Evolutionary conservation across 2,888 invertebrate species (phyloP).

Genomic region (Cylloceria caligata): DNA sequence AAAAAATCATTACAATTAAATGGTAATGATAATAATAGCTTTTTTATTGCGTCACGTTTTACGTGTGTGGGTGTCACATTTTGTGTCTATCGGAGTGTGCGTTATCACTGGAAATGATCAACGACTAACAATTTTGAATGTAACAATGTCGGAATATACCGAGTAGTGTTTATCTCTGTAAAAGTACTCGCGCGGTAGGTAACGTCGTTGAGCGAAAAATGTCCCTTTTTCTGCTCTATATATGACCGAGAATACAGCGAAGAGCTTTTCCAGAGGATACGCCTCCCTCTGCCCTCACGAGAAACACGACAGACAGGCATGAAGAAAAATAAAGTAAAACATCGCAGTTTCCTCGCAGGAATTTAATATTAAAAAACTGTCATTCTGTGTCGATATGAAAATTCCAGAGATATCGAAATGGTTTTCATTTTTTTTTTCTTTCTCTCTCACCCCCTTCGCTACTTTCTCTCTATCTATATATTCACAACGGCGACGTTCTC

Average conservation of each 20-base stretch:
- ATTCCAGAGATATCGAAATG: conserved; percentile 82
- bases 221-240: conserved; percentile 28
- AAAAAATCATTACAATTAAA: not conserved
- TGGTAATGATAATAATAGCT: too few relatives aligned
- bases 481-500: conserved; percentile 7
- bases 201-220: too few relatives aligned
- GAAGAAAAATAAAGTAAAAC: conserved; percentile 59
- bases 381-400: conserved; percentile 84
- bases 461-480: conserved; percentile 29
- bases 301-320: conserved; percentile 34
- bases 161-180: conserved; percentile 1
- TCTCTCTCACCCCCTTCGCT: conserved; percentile 52
- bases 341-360: conserved; percentile 71
- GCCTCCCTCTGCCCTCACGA: conserved; percentile 22
- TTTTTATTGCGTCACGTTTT: too few relatives aligned
- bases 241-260: conserved; percentile 30
- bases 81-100: not conserved
- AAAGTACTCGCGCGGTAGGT: not conserved
- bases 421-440: conserved; percentile 69
- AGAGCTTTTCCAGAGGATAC: conserved; percentile 37
- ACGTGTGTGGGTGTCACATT: too few relatives aligned
- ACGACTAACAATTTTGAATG: not conserved
- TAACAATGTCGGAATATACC: not conserved
- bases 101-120: not conserved
- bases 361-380: conserved; percentile 84